Evolutionary conservation across 2,888 invertebrate genomes (phyloP), one percentile per base, ranked within the genome.

Genomic region (Carabus problematicus): DNA sequence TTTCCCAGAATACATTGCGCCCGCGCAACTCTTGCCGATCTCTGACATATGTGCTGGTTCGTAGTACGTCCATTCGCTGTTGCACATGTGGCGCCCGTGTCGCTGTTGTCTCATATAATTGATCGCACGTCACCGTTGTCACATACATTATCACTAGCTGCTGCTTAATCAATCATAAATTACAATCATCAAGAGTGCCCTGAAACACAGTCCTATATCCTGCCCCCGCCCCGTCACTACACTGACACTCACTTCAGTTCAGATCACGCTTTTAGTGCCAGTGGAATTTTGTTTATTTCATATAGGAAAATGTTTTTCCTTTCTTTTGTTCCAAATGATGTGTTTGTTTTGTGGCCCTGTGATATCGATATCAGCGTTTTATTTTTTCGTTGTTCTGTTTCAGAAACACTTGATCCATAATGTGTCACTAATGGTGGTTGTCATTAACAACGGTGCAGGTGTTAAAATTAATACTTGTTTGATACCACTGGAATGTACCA

Each of bases 101-200:
- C 40, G 18, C 45, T 43, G 16, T 47, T 8, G 40, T 47, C 42
- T 54, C 59, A 60, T 40, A 67, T 67, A 67, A 67, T 67, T 59
- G 60, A 67, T 67, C 60, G 54, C 67, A 59, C 66, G 66, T 66
- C 59, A 49, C n/a, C 18, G 41, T 19, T 60, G 67, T 67, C 60
- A 60, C 43, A 60, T 60, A 60, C 67, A 59, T 67, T 67, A 67
- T 67, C 67, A 67, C 67, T 60, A 39, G 19, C 12, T 52, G 29
- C 42, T 60, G 52, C 67, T 67, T 60, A 67, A 67, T 67, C 67
- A 67, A 67, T 67, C 67, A 67, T 67, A 67, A 60, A 67, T 60
- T 67, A 67, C 52, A 60, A 60, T 60, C 67, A 67, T 52, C 59
- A 43, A 52, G 64, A 56, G 29, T 45, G 56, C 62, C 14, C 40